Conservation (phyloP, 2,797 vertebrate genomes). For the Sphenodon punctatus region DNA sequence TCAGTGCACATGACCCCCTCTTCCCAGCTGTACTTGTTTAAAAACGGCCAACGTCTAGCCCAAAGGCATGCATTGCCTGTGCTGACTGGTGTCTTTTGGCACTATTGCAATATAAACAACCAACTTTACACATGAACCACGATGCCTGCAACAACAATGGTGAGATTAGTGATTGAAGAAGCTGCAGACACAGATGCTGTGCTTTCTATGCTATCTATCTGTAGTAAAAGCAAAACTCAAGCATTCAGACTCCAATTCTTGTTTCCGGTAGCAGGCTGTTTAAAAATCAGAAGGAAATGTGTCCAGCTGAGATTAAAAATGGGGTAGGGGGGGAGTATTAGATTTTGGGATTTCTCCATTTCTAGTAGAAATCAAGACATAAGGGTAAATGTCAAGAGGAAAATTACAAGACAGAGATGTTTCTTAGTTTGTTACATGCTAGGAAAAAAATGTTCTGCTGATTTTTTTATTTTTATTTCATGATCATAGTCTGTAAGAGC, state of each 20-base stretch:
- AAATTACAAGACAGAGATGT: neutral
- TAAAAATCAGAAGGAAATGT: neutral
- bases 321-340: too few relatives aligned
- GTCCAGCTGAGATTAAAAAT: neutral
- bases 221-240: neutral
- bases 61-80: too few relatives aligned
- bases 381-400: fast-evolving
- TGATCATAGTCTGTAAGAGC: neutral
- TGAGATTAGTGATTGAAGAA: neutral
- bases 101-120: neutral
- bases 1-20: too few relatives aligned
- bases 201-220: neutral
- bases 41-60: too few relatives aligned
- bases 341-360: neutral
- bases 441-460: fast-evolving
- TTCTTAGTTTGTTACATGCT: neutral
- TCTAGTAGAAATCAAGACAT: neutral
- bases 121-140: neutral
- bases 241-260: neutral
- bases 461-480: neutral
- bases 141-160: neutral
- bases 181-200: fast-evolving
- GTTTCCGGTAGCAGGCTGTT: fast-evolving
- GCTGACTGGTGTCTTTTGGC: neutral
- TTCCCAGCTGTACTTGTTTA: too few relatives aligned